Conservation (phyloP, 2,113 vertebrate species). For the Paramormyrops kingsleyae region DNA sequence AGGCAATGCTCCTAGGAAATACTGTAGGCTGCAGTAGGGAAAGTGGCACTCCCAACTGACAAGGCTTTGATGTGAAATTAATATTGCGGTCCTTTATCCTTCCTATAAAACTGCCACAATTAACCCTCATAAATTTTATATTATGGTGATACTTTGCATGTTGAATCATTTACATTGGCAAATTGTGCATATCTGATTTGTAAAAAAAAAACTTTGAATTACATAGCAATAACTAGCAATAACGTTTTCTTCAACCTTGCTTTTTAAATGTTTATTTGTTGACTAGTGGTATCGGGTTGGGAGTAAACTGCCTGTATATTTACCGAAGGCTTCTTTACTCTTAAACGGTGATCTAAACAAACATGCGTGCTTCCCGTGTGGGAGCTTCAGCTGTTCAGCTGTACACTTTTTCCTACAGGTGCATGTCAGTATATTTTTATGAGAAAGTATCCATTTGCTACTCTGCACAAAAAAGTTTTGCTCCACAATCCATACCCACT, state of each 20-base stretch:
- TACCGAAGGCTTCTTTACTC: not conserved
- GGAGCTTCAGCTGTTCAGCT: not conserved
- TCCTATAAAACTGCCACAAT: conserved; percentile 5
- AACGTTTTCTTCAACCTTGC: not conserved
- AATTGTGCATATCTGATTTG: not conserved
- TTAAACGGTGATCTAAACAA: not conserved
- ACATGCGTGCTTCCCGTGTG: not conserved
- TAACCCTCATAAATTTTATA: conserved; percentile 1
- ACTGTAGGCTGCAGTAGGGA: not conserved
- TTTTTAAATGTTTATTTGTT: not conserved
- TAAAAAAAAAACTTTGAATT: not conserved
- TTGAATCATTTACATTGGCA: not conserved
- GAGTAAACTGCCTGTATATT: not conserved
- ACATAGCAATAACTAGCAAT: not conserved
- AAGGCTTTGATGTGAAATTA: not conserved
- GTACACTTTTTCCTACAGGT: not conserved
- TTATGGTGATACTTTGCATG: not conserved
- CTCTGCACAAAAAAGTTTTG: not conserved
- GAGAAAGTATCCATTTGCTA: not conserved
- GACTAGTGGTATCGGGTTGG: not conserved
- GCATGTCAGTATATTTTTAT: not conserved
- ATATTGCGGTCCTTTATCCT: conserved; percentile 2
- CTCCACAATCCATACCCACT: not conserved
- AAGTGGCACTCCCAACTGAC: not conserved
- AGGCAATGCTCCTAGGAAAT: not conserved